Evolutionary conservation across 2,113 vertebrate genomes (phyloP).

Genomic region (Oceanites oceanicus): DNA sequence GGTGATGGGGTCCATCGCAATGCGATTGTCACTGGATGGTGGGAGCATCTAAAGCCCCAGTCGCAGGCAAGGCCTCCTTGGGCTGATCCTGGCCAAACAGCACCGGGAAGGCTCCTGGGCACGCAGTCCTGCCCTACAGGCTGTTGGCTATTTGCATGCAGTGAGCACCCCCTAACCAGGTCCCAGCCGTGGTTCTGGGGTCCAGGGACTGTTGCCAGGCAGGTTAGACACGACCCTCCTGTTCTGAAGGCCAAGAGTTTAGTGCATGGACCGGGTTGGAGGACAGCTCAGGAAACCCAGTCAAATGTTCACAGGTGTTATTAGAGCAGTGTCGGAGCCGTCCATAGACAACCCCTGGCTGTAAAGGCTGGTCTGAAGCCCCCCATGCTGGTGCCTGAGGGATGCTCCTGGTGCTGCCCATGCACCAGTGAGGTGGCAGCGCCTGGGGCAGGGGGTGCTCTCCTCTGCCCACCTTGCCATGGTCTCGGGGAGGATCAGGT

Average conservation of each 20-base stretch:
- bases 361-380: no score
- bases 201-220: background rate
- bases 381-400: background rate
- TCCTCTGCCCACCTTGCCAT: fast-evolving
- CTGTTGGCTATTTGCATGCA: background rate
- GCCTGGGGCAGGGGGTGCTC: background rate
- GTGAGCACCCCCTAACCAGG: fast-evolving
- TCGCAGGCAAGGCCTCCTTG: background rate
- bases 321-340: background rate
- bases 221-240: background rate
- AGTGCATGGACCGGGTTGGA: background rate
- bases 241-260: background rate
- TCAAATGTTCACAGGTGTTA: background rate
- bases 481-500: background rate
- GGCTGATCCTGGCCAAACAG: background rate
- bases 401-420: fast-evolving
- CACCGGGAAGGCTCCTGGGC: background rate
- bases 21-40: background rate
- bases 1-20: background rate
- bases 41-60: background rate
- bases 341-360: background rate
- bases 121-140: background rate
- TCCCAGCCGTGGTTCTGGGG: background rate
- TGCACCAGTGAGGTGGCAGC: fast-evolving
- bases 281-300: background rate